Evolutionary conservation across 2,888 invertebrate genomes (phyloP).

Genomic region (Lasioglossum oenotherae): DNA sequence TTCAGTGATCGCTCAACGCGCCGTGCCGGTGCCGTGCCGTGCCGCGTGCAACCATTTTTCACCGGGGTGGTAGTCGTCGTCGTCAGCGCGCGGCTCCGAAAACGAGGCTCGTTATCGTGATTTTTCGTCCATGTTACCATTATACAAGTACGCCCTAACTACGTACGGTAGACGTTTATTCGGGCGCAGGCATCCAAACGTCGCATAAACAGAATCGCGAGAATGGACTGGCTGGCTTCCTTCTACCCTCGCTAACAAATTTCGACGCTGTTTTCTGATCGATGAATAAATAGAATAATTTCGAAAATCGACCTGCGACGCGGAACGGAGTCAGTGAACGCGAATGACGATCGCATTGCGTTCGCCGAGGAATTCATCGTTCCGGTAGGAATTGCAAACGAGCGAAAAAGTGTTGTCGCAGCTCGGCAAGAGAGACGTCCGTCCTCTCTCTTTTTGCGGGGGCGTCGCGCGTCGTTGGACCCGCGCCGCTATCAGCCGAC

Average conservation of each 20-base stretch:
- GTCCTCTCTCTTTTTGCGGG: slow-evolving; percentile 18
- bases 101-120: slow-evolving; percentile 69
- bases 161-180: slow-evolving; percentile 16
- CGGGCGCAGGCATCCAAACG: background rate
- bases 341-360: background rate
- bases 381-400: slow-evolving; percentile 21
- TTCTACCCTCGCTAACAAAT: background rate
- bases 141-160: slow-evolving; percentile 50
- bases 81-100: slow-evolving; percentile 42
- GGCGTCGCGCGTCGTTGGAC: background rate
- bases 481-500: slow-evolving; percentile 18
- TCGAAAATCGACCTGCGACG: slow-evolving; percentile 57
- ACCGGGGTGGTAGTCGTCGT: slow-evolving; percentile 52
- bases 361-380: background rate
- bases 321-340: background rate
- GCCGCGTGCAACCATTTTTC: slow-evolving; percentile 57
- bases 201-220: slow-evolving; percentile 32
- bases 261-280: slow-evolving; percentile 37
- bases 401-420: background rate
- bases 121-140: slow-evolving; percentile 66
- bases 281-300: slow-evolving; percentile 66
- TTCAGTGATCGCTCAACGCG: slow-evolving; percentile 37
- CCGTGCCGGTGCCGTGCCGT: background rate
- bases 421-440: background rate
- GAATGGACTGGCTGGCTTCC: background rate